Conservation (phyloP, 2,113 vertebrate genomes). For the Anthoscopus minutus region DNA sequence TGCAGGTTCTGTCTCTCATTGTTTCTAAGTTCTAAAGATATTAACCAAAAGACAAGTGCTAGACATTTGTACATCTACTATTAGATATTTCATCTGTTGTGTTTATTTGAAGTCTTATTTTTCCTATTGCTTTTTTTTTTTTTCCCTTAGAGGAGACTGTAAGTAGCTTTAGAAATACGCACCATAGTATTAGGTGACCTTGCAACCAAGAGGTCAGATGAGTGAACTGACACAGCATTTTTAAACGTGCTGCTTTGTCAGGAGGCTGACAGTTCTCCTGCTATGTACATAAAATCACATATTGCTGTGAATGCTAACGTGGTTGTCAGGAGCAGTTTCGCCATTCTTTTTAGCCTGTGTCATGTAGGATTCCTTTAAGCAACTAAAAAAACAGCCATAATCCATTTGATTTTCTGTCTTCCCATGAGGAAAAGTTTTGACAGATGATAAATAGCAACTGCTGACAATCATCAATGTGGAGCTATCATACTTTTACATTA, state of each 20-base stretch:
- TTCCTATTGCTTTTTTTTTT: background rate
- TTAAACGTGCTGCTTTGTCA: constrained; percentile 54
- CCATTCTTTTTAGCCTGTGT: constrained; percentile 78
- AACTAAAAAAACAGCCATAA: constrained; percentile 86
- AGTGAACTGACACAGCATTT: constrained; percentile 61
- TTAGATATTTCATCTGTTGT: background rate
- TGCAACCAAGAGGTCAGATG: constrained; percentile 57
- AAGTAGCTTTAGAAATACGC: background rate
- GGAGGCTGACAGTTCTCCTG: constrained; percentile 49
- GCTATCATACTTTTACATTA: constrained; percentile 84
- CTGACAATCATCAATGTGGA: constrained; percentile 90
- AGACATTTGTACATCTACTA: background rate
- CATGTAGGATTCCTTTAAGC: constrained; percentile 84
- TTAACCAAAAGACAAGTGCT: background rate
- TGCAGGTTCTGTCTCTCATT: background rate
- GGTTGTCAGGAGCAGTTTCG: constrained; percentile 68
- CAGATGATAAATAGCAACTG: constrained; percentile 92
- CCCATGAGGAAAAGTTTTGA: constrained; percentile 88
- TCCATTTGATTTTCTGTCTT: constrained; percentile 91
- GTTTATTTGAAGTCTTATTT: background rate
- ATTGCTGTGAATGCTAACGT: constrained; percentile 68
- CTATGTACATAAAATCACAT: constrained; percentile 62
- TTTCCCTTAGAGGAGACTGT: background rate
- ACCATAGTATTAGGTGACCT: constrained; percentile 34
- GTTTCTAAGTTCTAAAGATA: background rate